phyloP scores from a whole-genome alignment of 2,797 vertebrate genomes.

The Pseudochirops corinnae region DNA sequence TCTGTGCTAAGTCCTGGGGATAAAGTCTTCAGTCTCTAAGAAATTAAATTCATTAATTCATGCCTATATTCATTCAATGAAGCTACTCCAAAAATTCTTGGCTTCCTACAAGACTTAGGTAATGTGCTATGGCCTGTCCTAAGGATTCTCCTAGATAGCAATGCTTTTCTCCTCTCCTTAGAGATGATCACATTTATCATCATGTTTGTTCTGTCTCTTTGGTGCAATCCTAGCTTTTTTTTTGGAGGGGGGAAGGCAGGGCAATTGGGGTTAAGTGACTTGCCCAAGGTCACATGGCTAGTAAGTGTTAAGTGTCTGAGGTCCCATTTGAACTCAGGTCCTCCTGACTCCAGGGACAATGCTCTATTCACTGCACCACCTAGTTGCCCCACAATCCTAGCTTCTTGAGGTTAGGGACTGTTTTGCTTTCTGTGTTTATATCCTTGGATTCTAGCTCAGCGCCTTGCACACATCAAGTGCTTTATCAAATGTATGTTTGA shows the following conservation, averaged over 20 bases:
- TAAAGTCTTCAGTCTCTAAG: not conserved
- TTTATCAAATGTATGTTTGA: not conserved
- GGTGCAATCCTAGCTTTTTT: not conserved
- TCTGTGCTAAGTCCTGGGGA: not conserved
- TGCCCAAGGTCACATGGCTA: too few relatives aligned
- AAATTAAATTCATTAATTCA: not conserved
- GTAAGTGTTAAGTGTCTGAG: too few relatives aligned
- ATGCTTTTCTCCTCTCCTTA: not conserved
- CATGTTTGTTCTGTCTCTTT: not conserved
- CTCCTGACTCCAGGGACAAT: too few relatives aligned
- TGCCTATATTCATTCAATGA: not conserved
- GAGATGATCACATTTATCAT: not conserved
- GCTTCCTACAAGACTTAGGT: not conserved
- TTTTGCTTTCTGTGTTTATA: not conserved
- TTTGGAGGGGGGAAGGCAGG: too few relatives aligned
- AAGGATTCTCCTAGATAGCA: not conserved
- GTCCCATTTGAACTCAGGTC: too few relatives aligned
- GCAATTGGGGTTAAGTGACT: too few relatives aligned
- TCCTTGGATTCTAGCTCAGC: not conserved
- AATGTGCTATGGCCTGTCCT: not conserved
- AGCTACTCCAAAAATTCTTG: not conserved
- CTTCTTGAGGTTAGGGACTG: not conserved
- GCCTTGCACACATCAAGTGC: not conserved
- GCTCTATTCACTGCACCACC: too few relatives aligned
- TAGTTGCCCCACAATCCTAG: not conserved